Conservation (phyloP, 1,140 invertebrate species). For the Megalonaias nervosa region DNA sequence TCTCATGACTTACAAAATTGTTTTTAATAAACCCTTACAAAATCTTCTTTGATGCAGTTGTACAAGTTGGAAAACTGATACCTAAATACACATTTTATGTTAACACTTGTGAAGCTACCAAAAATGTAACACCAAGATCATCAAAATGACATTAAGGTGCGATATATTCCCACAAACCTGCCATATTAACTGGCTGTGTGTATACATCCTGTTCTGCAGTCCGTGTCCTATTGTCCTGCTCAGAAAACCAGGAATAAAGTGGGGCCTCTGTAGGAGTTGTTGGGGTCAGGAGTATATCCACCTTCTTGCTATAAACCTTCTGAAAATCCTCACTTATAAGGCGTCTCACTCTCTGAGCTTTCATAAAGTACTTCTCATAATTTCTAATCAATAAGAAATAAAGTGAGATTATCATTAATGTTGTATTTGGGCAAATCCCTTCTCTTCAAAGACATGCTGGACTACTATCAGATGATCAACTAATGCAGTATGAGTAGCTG, state of each 20-base stretch:
- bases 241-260: conserved; percentile 82
- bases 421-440: too few species aligned
- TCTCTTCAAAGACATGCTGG: too few species aligned
- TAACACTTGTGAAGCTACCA: too few species aligned
- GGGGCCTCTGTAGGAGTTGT: conserved; percentile 91
- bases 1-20: too few species aligned
- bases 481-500: too few species aligned
- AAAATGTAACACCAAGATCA: background rate
- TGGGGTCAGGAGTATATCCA: conserved; percentile 94
- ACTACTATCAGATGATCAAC: too few species aligned
- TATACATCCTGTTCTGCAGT: conserved; percentile 94
- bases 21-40: too few species aligned
- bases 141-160: background rate
- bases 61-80: too few species aligned
- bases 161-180: conserved; percentile 76
- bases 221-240: conserved; percentile 85
- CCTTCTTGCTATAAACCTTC: conserved; percentile 78
- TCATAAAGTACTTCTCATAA: conserved; percentile 93
- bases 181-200: conserved; percentile 96
- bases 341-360: conserved; percentile 91
- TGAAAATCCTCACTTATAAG: conserved; percentile 92
- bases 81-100: too few species aligned
- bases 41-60: too few species aligned
- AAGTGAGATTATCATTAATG: too few species aligned
- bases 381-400: conserved; percentile 76